Percentiles rank a stretch among this genome's conserved stretches.
Conservation (phyloP, 2,888 invertebrate genomes). For the Plebejus anna region DNA sequence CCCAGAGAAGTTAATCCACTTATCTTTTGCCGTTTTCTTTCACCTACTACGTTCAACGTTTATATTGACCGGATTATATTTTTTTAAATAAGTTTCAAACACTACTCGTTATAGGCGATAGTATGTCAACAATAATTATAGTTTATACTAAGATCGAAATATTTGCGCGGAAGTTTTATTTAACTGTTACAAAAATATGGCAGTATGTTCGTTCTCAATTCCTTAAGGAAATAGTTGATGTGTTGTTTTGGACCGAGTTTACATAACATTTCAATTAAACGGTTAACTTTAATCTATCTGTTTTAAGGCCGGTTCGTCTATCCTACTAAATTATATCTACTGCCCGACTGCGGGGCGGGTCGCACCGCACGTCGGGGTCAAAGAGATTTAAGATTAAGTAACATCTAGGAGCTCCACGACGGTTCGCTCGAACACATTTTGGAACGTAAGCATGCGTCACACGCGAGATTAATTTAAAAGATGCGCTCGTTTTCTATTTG, state of each 20-base stretch:
- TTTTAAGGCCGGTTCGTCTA: conserved; percentile 74
- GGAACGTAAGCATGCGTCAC: conserved; percentile 22
- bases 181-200: conserved; percentile 63
- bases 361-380: conserved; percentile 23
- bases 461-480: not conserved
- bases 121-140: not conserved
- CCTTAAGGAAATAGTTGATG: conserved; percentile 54
- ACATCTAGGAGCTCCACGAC: conserved; percentile 22
- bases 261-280: conserved; percentile 42
- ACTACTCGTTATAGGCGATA: not conserved
- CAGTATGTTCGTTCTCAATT: conserved; percentile 76
- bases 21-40: not conserved
- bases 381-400: conserved; percentile 24
- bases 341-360: conserved; percentile 38
- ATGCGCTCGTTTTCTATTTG: conserved; percentile 34
- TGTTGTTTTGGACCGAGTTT: conserved; percentile 45
- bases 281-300: conserved; percentile 51
- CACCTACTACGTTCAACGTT: not conserved
- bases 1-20: not conserved
- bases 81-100: not conserved
- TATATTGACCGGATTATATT: conserved; percentile 16
- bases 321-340: conserved; percentile 59
- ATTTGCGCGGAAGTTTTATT: conserved; percentile 19
- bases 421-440: conserved; percentile 29
- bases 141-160: not conserved